Base-by-base conservation (phyloP, 92 coral and sea anemone species). In the Actinostola sp. region DNA sequence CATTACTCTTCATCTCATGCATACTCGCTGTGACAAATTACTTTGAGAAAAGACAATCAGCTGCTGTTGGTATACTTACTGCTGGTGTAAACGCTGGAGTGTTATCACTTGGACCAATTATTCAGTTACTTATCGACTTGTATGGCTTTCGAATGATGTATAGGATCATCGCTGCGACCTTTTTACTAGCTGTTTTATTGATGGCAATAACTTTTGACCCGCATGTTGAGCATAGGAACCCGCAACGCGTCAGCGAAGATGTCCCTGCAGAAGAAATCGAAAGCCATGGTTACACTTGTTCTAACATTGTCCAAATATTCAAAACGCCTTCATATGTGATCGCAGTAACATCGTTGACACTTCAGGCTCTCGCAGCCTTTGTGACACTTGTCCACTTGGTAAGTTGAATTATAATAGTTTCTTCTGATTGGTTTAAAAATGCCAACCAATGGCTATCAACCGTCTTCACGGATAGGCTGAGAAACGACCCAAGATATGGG, bases 51-150 rank as follows among this genome's bases (percentile, higher is more conserved):
- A 52, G 89, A 62, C 89, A 75, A 6, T 50, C 84, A 2, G 33
- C 70, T 61, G 89, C 80, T 13, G 41, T 67, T 29, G 89, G 89
- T 27, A 49, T 84, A 28, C 27, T 72, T 0, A 63, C 34, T 12
- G 70, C 59, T 3, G 85, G 89, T 7, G 61, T 46, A 45, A 69
- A 80, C 11, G 38, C 67, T 9, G 89, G 89, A 19, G 80, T 70
- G 38, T 66, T 84, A 25, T 67, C 76, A 19, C 63, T 78, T 33
- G 79, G 80, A 16, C 89, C 84, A 5, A 16, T 78, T 15, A 58
- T 78, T 12, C 89, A 84, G 66, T 29, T 39, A 6, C 66, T 78
- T 58, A 27, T 84, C 17, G 85, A 72, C 58, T 39, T 29, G 45
- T 44, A 29, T 27, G 89, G 80, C 20, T 70, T 76, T 72, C 65